Conservation (phyloP, 2,797 vertebrate genomes). For the Heteromormyrus szaboi region DNA sequence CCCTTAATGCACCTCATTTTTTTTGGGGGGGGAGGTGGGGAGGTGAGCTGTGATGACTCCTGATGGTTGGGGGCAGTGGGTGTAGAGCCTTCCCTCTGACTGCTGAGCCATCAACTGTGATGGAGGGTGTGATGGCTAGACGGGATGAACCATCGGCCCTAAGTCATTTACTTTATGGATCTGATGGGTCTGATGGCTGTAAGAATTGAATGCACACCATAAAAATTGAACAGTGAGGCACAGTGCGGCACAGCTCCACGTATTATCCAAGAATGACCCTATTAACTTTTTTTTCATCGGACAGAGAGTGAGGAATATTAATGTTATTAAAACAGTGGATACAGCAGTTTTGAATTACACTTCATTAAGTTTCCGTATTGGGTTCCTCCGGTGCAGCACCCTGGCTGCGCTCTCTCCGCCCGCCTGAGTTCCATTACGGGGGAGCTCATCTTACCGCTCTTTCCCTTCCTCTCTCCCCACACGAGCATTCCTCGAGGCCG, state of each 20-base stretch:
- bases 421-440: slow-evolving; percentile 62
- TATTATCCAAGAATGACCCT: slow-evolving; percentile 46
- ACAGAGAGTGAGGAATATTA: slow-evolving; percentile 34
- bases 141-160: neutral
- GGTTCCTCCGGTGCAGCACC: slow-evolving; percentile 42
- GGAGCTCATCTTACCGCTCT: slow-evolving; percentile 21
- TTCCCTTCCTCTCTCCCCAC: slow-evolving; percentile 5
- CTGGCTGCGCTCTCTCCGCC: slow-evolving; percentile 24
- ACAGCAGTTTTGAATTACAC: slow-evolving; percentile 59
- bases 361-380: slow-evolving; percentile 60
- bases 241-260: slow-evolving; percentile 40
- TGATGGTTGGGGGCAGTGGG: neutral
- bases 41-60: neutral
- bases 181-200: slow-evolving; percentile 35
- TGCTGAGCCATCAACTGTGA: neutral
- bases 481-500: neutral
- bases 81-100: neutral
- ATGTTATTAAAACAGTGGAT: slow-evolving; percentile 29
- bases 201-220: slow-evolving; percentile 41
- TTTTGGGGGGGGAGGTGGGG: neutral
- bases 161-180: slow-evolving; percentile 35
- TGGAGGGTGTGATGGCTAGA: neutral
- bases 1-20: neutral
- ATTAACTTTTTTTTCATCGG: slow-evolving; percentile 33
- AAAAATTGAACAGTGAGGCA: slow-evolving; percentile 40